Conservation (phyloP, 2,888 invertebrate species). For the Eueremaeus valkanovi region DNA sequence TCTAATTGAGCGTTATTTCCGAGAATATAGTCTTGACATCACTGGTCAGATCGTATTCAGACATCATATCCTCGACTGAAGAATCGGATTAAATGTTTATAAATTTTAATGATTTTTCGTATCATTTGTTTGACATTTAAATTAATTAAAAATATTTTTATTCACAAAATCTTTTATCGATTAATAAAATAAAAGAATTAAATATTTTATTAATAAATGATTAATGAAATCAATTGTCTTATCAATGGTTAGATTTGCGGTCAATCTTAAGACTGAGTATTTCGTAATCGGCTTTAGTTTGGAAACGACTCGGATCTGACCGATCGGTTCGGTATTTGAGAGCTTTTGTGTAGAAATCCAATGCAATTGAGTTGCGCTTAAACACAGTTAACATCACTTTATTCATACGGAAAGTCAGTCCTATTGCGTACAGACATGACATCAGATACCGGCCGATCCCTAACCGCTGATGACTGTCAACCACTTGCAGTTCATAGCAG, state of each 20-base stretch:
- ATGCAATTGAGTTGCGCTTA: slow-evolving; percentile 68
- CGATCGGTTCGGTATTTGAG: slow-evolving; percentile 56
- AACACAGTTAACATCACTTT: slow-evolving; percentile 78
- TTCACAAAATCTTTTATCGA: too few relatives aligned
- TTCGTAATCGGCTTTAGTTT: slow-evolving; percentile 35
- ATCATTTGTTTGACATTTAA: background rate
- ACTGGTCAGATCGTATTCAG: too few relatives aligned
- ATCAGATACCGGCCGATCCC: slow-evolving; percentile 80
- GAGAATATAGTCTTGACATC: too few relatives aligned
- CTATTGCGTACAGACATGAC: slow-evolving; percentile 70
- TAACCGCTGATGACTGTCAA: slow-evolving; percentile 64
- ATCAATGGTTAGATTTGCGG: too few relatives aligned
- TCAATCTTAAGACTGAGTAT: slow-evolving; percentile 20
- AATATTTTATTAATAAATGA: too few relatives aligned
- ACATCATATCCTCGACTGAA: too few relatives aligned
- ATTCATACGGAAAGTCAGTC: slow-evolving; percentile 66
- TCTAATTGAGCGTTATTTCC: too few relatives aligned
- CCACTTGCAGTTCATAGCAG: slow-evolving; percentile 83
- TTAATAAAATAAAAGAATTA: too few relatives aligned
- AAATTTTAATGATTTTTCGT: background rate
- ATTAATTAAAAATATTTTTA: too few relatives aligned
- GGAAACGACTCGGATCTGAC: slow-evolving; percentile 41
- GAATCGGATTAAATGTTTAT: too few relatives aligned
- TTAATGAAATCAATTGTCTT: too few relatives aligned
- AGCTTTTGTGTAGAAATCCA: slow-evolving; percentile 64